Base-by-base conservation (phyloP, 2,888 invertebrate genomes). In the Heliothis peltigera region DNA sequence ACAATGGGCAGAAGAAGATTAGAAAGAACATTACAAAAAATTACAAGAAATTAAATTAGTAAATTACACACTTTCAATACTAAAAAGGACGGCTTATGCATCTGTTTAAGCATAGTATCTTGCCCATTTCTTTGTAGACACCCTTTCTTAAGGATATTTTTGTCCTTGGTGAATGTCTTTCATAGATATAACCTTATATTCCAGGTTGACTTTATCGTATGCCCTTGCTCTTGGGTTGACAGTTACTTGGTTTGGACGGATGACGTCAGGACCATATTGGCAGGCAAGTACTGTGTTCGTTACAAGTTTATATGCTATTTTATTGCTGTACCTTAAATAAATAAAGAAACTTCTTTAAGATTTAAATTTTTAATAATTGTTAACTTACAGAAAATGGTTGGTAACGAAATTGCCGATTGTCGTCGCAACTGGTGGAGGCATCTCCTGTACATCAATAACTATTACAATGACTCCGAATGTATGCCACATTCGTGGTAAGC, bases 191-290 rank as follows among this genome's bases (percentile, higher is more conserved):
- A 32, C 4, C 12, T 44, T 10, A 49, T 5, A 61, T 68, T 46
- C 2, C 77, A 89, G 88, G 58, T 63, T 89, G 15, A 84, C 84
- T 4, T 85, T 87, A 12, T 47, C 80, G 0, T 87, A 86, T 48
- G 82, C 84, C 0, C 4, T 87, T 0, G 56, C 84, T 4, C 61
- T 89, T 1, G 84, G 80, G 1, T 42, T 85, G 32, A 80, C 70
- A 6, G 76, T 82, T 0, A 90, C 93, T 0, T 82, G 91, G 67
- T 70, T 91, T 10, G 84, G 85, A 7, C 85, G 85, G 2, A 35
- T 90, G 1, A 84, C 87, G n/a, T 66, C 80, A 48, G 94, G 95
- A 1, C 94, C 95, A 1, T 73, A 88, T 17, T 95, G 94, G 93
- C 53, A 81, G 64, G 84, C 84, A 66, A n/a, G 39, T 15, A 32